Evolutionary conservation across 30 jellyfish, hydroid and myxozoan species (phyloP).

Genomic region (Turritopsis dohrnii): DNA sequence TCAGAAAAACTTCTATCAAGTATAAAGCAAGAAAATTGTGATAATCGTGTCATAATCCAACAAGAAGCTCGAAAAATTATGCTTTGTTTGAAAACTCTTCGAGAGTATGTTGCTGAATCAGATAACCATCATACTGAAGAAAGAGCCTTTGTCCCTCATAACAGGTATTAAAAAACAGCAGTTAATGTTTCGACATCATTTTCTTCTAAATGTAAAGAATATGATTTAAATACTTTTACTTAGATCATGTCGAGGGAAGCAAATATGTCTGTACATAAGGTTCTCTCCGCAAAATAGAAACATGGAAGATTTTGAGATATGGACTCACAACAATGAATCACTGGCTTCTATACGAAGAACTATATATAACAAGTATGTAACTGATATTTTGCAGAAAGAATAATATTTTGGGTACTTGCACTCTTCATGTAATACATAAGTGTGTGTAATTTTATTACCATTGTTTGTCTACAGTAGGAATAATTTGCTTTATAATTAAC

Average conservation of each 20-base stretch:
- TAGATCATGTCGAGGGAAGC: slow-evolving; percentile 92
- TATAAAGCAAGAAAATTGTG: slow-evolving; percentile 16
- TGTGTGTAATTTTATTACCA: too few species aligned
- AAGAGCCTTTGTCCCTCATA: slow-evolving; percentile 72
- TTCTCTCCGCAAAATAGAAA: slow-evolving; percentile 88
- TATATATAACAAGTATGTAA: slow-evolving; percentile 55
- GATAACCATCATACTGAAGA: slow-evolving; percentile 72
- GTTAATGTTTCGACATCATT: not conserved
- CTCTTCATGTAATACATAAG: too few species aligned
- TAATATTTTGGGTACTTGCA: too few species aligned
- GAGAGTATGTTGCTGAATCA: slow-evolving; percentile 83
- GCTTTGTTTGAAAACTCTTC: slow-evolving; percentile 63
- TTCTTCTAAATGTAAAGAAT: not conserved
- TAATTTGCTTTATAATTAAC: not conserved
- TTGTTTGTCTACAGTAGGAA: not conserved
- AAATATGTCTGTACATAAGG: slow-evolving; percentile 65
- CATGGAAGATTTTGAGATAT: slow-evolving; percentile 87
- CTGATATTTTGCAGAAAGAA: not conserved
- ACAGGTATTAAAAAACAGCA: slow-evolving; percentile 44
- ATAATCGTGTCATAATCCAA: slow-evolving; percentile 18
- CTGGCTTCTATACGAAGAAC: slow-evolving; percentile 81
- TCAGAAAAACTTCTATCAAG: slow-evolving; percentile 53
- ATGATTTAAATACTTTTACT: not conserved
- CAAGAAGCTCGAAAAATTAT: slow-evolving; percentile 73
- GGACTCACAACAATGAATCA: slow-evolving; percentile 95